phyloP scores from a whole-genome alignment of 2,797 vertebrate genomes.

The Lateolabrax maculatus region DNA sequence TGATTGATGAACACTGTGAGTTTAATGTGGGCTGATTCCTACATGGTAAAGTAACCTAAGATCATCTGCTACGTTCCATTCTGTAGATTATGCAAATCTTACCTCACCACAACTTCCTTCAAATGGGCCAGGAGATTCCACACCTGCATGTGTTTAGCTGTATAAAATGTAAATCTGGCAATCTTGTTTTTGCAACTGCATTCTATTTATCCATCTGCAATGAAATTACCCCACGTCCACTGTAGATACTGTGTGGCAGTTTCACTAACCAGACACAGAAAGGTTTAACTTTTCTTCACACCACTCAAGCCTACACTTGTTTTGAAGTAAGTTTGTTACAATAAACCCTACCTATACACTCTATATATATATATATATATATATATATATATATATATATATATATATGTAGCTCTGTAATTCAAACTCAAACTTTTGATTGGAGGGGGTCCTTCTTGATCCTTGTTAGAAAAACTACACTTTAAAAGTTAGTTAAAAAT shows the following conservation, averaged over 20 bases:
- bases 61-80: background rate
- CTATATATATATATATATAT: too few relatives aligned
- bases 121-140: constrained; percentile 18
- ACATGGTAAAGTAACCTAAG: background rate
- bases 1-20: constrained; percentile 17
- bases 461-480: background rate
- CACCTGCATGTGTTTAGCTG: constrained; percentile 38
- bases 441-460: background rate
- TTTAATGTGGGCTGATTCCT: constrained; percentile 2
- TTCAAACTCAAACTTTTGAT: background rate
- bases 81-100: constrained; percentile 32
- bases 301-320: background rate
- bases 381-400: too few relatives aligned
- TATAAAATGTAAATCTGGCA: constrained; percentile 18
- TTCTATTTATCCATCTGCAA: constrained; percentile 6
- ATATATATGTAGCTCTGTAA: background rate
- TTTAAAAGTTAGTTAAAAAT: background rate
- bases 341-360: background rate
- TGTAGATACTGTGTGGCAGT: background rate
- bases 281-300: background rate
- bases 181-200: constrained; percentile 44
- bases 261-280: constrained; percentile 14
- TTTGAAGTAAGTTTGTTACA: constrained; percentile 1
- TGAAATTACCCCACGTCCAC: constrained; percentile 2
- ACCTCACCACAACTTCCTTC: constrained; percentile 15